Conservation (phyloP, 2,888 invertebrate genomes). For the Operophtera brumata region DNA sequence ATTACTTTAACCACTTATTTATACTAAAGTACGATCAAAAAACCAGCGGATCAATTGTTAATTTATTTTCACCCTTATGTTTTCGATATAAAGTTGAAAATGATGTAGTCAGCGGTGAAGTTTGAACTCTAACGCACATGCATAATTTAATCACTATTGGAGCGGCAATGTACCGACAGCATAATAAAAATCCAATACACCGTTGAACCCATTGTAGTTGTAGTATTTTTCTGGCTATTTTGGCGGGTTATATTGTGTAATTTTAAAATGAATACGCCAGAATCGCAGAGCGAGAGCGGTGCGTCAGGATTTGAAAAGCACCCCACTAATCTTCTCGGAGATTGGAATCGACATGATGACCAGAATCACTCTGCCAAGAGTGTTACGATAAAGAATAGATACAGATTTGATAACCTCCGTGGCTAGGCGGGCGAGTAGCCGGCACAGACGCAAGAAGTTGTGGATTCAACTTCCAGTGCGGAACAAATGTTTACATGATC, state of each 20-base stretch:
- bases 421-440: no score
- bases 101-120: constrained; percentile 8
- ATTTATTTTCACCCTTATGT: constrained; percentile 1
- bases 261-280: no score
- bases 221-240: neutral
- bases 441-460: no score
- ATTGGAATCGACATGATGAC: no score
- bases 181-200: constrained; percentile 21
- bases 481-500: no score
- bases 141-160: constrained; percentile 17
- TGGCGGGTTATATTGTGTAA: neutral
- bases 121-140: constrained; percentile 17
- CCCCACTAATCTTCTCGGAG: no score
- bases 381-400: no score
- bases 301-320: no score
- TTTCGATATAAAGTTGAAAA: constrained; percentile 4
- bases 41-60: constrained; percentile 6
- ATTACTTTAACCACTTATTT: constrained; percentile 13
- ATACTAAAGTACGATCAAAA: constrained; percentile 2
- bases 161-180: constrained; percentile 4
- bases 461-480: no score
- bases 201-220: neutral
- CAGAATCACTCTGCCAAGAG: no score
- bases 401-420: no score
- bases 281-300: no score